phyloP scores from a whole-genome alignment of 2,888 invertebrate genomes.

The Drosophila suboccidentalis region DNA sequence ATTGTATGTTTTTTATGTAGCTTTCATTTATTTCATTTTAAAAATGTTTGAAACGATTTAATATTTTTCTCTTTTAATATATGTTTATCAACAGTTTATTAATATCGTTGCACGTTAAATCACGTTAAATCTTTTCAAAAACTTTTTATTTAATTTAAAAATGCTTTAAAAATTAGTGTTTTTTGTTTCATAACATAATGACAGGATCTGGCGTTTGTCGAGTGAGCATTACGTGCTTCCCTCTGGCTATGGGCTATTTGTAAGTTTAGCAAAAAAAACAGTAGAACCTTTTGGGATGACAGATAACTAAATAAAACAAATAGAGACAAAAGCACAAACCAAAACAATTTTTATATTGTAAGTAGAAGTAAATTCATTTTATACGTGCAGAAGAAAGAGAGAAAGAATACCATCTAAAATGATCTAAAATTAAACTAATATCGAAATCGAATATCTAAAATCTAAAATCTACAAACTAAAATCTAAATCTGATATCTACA shows the following conservation, averaged over 20 bases:
- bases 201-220: constrained; percentile 15
- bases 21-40: no score
- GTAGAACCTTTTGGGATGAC: constrained; percentile 18
- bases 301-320: constrained; percentile 41
- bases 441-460: constrained; percentile 42
- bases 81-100: background rate
- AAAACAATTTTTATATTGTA: constrained; percentile 73
- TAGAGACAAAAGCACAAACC: constrained; percentile 53
- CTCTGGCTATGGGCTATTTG: constrained; percentile 53
- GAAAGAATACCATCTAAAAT: constrained; percentile 53
- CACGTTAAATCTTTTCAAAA: no score
- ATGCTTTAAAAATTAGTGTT: background rate
- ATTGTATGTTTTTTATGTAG: background rate
- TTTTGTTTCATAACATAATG: no score
- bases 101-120: background rate
- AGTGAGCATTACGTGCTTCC: constrained; percentile 70
- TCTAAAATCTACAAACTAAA: constrained; percentile 43
- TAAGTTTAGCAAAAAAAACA: constrained; percentile 48
- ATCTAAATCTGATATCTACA: constrained; percentile 57
- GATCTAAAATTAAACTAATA: constrained; percentile 34
- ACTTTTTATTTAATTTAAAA: background rate
- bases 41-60: background rate
- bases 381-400: constrained; percentile 51
- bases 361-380: constrained; percentile 78
- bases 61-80: background rate